These are phyloP conservation scores for Vimba vimba DNA, from an alignment of 2,113 vertebrate genomes.

Conservation along the genomic window DNA sequence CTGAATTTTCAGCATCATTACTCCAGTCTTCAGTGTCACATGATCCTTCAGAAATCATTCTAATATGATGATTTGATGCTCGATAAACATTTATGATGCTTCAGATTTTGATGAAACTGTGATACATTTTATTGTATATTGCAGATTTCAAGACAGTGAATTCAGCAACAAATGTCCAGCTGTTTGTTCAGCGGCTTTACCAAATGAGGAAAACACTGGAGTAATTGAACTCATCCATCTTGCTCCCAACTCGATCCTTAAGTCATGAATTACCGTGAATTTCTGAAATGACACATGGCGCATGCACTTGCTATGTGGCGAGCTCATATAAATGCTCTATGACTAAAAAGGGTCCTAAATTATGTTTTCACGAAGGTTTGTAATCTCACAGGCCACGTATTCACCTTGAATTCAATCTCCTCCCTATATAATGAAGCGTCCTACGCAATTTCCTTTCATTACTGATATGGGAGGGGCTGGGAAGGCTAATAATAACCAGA, in stretches of 20 bases:
- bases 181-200: slow-evolving; percentile 55
- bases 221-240: slow-evolving; percentile 79
- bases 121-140: no score
- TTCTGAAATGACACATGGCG: not conserved
- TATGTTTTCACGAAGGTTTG: not conserved
- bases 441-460: slow-evolving; percentile 21
- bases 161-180: not conserved
- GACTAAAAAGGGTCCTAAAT: not conserved
- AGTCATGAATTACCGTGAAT: slow-evolving; percentile 22
- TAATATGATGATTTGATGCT: not conserved
- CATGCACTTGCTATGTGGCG: slow-evolving; percentile 5
- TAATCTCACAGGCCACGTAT: not conserved
- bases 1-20: not conserved
- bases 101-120: no score
- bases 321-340: not conserved
- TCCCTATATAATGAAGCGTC: slow-evolving; percentile 2
- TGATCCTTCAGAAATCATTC: not conserved
- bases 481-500: slow-evolving; percentile 13
- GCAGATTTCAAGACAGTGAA: not conserved
- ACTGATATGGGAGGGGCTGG: not conserved
- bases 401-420: slow-evolving; percentile 5
- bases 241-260: not conserved
- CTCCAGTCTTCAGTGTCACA: not conserved
- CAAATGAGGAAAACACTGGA: slow-evolving; percentile 64
- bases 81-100: not conserved